phyloP scores from a whole-genome alignment of 1,140 invertebrate genomes.

The Zaprionus taronus region DNA sequence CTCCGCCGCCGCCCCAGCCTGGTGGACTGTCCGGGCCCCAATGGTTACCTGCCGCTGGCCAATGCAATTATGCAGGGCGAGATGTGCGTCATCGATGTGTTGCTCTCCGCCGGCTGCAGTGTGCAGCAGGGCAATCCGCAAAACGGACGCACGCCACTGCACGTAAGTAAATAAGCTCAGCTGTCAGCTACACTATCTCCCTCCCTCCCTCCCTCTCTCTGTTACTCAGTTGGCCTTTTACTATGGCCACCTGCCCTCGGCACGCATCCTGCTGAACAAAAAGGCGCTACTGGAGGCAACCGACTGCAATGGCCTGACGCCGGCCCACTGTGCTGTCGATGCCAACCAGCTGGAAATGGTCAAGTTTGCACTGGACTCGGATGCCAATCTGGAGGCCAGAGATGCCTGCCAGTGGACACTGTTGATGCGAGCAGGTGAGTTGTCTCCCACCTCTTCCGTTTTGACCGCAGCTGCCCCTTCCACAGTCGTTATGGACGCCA shows the following conservation, averaged over 20 bases:
- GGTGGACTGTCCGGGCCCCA: constrained; percentile 72
- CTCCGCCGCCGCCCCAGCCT: constrained; percentile 72
- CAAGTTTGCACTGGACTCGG: constrained; percentile 75
- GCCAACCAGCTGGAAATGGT: constrained; percentile 78
- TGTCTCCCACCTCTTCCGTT: not conserved
- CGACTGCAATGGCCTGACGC: constrained; percentile 77
- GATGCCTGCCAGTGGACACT: constrained; percentile 77
- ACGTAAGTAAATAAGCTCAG: constrained; percentile 55
- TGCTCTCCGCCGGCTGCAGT: constrained; percentile 73
- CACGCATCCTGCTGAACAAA: constrained; percentile 79
- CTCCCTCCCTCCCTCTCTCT: not conserved
- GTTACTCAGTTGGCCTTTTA: constrained; percentile 70
- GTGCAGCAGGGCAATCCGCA: constrained; percentile 71
- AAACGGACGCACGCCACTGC: constrained; percentile 70
- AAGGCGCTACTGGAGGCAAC: constrained; percentile 69
- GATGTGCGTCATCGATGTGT: constrained; percentile 75
- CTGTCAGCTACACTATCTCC: not conserved
- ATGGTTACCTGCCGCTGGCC: constrained; percentile 73
- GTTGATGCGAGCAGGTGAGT: constrained; percentile 74
- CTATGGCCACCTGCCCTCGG: constrained; percentile 71
- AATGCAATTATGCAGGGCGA: constrained; percentile 77
- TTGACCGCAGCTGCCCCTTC: not conserved
- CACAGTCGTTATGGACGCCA: constrained; percentile 72
- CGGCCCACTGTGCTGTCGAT: constrained; percentile 77
- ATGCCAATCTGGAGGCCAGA: constrained; percentile 68